Base-by-base conservation (phyloP, 1,140 invertebrate species). In the Papilio glaucus region DNA sequence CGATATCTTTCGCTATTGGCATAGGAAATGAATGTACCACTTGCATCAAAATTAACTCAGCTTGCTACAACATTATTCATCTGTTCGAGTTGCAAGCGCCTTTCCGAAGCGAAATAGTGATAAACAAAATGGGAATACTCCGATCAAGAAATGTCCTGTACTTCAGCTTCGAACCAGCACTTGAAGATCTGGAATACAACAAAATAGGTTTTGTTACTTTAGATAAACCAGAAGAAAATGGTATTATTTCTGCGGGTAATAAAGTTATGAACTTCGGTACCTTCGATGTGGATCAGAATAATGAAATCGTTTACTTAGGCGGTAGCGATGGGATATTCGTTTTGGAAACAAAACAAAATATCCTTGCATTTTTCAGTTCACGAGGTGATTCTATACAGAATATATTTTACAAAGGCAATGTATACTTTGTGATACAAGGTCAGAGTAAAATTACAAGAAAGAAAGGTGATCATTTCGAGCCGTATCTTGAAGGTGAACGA, bases 261-360 rank as follows among this genome's bases (percentile, higher is more conserved):
- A 70, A 74, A n/a, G 73, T 82, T n/a, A 73, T 88, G 62, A 92
- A 92, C 69, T 88, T 92, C 37, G 87, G 85, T 4, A 84, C 86
- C 9, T 89, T 92, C 60, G 88, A 84, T 68, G 76, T 92, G 4
- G 87, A 91, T 67, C 87, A 92, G 65, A 80, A 83, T 12, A 89
- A 87, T 13, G 77, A 65, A 1, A 57, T 85, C 1, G 76, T 91
- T 12, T 92, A 91, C 60, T 76, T 91, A 26, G 90, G 89, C 1
- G 88, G 90, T 0, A 78, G 79, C 39, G 85, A 88, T 69, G 89
- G 88, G 0, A 85, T 91, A 37, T 90, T 82, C 18, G 72, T 80
- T 9, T 71, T 87, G 18, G 85, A 88, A 10, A 81, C 80, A 0
- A 85, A 80, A 24, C 18, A 69, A 3, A 85, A 84, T 33, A 85